Conservation (phyloP, 2,113 vertebrate species). For the Albula glossodonta region DNA sequence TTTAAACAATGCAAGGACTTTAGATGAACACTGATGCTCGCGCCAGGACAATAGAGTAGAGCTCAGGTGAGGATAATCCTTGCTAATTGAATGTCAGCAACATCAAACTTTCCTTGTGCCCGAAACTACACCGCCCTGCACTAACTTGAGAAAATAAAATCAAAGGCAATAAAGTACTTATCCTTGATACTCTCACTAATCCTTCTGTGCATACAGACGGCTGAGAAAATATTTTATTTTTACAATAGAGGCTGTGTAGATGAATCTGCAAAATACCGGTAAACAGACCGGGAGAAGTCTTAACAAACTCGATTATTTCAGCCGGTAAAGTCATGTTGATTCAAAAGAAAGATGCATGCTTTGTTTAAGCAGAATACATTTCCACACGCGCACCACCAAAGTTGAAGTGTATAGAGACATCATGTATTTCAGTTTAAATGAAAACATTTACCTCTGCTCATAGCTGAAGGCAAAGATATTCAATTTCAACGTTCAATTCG, state of each 20-base stretch:
- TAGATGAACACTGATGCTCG: conserved; percentile 23
- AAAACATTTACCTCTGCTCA: not conserved
- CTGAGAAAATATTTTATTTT: conserved; percentile 21
- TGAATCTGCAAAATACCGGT: conserved; percentile 37
- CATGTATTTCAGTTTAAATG: not conserved
- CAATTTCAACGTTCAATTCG: conserved; percentile 21
- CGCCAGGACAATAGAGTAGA: conserved; percentile 44
- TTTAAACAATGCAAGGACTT: conserved; percentile 44
- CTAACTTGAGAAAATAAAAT: conserved; percentile 49
- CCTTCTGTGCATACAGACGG: not conserved
- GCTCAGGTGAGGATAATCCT: conserved; percentile 70
- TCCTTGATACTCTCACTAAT: conserved; percentile 9
- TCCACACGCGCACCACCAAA: not conserved
- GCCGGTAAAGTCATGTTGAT: not conserved
- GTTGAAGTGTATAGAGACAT: not conserved
- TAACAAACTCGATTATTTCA: not conserved
- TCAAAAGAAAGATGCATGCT: not conserved
- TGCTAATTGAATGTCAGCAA: conserved; percentile 65
- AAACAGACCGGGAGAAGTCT: conserved; percentile 17
- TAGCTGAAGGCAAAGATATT: conserved; percentile 28
- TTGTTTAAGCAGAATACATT: not conserved
- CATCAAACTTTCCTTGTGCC: conserved; percentile 52
- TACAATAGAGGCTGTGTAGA: conserved; percentile 28
- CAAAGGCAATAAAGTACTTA: conserved; percentile 41
- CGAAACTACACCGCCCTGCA: conserved; percentile 62